Evolutionary conservation across 2,113 vertebrate genomes (phyloP).

Genomic region (Prionailurus viverrinus): DNA sequence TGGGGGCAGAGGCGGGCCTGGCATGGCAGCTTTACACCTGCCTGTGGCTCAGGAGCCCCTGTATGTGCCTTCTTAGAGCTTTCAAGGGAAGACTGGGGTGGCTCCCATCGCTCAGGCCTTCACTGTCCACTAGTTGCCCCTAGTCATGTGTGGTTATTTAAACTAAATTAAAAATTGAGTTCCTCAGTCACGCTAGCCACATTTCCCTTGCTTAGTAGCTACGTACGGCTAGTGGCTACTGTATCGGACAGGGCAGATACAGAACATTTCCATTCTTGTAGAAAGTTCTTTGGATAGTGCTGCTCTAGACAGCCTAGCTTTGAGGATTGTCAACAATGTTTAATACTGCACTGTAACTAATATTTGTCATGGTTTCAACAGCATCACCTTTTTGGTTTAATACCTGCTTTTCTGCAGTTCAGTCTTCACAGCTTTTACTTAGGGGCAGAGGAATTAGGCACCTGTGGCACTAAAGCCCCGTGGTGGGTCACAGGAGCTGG

Average conservation of each 20-base stretch:
- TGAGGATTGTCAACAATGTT: neutral
- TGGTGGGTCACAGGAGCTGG: neutral
- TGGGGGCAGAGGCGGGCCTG: neutral
- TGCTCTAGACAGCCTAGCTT: neutral
- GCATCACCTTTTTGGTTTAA: neutral
- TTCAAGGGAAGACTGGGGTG: neutral
- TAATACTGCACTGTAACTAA: neutral
- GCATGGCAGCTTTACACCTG: neutral
- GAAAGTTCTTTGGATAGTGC: neutral
- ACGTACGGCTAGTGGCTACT: neutral
- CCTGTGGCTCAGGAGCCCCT: neutral
- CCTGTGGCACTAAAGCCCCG: neutral
- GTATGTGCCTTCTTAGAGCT: neutral
- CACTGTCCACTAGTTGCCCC: neutral
- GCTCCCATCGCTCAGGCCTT: neutral
- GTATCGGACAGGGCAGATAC: neutral
- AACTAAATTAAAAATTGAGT: neutral
- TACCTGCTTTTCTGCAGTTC: neutral
- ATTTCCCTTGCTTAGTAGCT: neutral
- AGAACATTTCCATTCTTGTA: neutral
- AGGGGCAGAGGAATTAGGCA: neutral
- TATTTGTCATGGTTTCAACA: neutral
- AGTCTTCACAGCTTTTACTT: constrained; percentile 27
- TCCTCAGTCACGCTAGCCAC: neutral
- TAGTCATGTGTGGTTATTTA: neutral